Base-by-base conservation (phyloP, 2,113 vertebrate genomes). In the Ammodytes marinus region DNA sequence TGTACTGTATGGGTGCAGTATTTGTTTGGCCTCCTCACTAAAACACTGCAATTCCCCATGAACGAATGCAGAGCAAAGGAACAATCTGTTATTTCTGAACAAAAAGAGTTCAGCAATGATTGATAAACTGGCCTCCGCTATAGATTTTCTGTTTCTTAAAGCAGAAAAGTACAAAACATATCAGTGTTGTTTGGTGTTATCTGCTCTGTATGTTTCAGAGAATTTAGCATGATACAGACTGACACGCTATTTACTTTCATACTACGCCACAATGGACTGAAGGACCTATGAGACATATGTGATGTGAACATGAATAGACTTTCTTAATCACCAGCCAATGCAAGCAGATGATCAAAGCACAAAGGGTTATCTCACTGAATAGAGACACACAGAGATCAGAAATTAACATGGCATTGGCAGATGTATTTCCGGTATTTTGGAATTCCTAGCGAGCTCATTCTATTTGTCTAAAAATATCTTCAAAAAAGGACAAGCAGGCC, bases 401-500 rank as follows among this genome's bases (percentile, higher is more conserved):
- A 43, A 0, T 53, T 70, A 52, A 27, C 13, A 70, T 0, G 19
- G 27, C 35, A 1, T n/a, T n/a, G n/a, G n/a, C n/a, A 11, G 27
- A 27, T 10, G 55, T 39, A 37, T 19, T 37, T 11, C 45, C 27
- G 43, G 19, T 59, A 70, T 57, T 66, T 40, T 60, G 8, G 17
- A 61, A 77, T 60, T 59, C 50, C 47, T 79, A 50, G n/a, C 37
- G 12, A 63, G n/a, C 14, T 27, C 8, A 47, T 50, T 54, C 27
- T 53, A 17, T 43, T 45, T 14, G 12, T 66, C 60, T 59, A 54
- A 64, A 77, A 65, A 74, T 65, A 70, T 42, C 66, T 86, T 68
- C 69, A 49, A 80, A 88, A 67, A n/a, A n/a, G 42, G 60, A 85
- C 59, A 82, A 61, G 14, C 19, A 61, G 40, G 6, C 10, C n/a